phyloP scores from a whole-genome alignment of 2,113 vertebrate genomes.

The Osmerus eperlanus region DNA sequence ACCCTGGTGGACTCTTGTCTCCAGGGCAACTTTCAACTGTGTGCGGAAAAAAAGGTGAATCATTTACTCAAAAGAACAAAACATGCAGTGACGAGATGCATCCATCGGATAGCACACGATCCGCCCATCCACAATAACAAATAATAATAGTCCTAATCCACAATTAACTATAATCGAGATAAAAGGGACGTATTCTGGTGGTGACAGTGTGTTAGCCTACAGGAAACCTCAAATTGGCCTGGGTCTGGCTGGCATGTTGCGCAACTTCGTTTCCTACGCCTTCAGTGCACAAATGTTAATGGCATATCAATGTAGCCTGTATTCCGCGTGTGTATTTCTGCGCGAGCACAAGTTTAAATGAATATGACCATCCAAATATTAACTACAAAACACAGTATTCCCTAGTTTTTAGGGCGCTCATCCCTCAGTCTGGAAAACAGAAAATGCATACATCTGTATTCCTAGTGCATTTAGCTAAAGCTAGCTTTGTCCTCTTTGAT shows the following conservation, averaged over 20 bases:
- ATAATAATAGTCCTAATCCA: background rate
- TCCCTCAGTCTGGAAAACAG: too few relatives aligned
- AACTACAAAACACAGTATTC: too few relatives aligned
- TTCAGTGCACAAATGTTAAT: too few relatives aligned
- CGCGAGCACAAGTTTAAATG: too few relatives aligned
- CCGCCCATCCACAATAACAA: background rate
- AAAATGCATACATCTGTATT: conserved; percentile 39
- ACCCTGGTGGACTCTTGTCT: conserved; percentile 94
- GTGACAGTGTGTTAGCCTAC: too few relatives aligned
- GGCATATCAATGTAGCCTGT: too few relatives aligned
- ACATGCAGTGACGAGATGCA: background rate
- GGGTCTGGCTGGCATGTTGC: too few relatives aligned
- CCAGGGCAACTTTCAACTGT: conserved; percentile 95
- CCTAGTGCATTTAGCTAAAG: conserved; percentile 30
- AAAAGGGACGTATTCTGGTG: background rate
- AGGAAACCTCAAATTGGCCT: too few relatives aligned
- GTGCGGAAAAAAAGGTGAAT: conserved; percentile 55
- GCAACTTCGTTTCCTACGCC: too few relatives aligned
- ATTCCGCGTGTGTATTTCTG: too few relatives aligned
- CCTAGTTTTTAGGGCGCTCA: too few relatives aligned
- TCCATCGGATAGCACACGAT: background rate
- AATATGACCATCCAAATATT: too few relatives aligned
- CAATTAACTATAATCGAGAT: background rate
- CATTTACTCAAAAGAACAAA: conserved; percentile 39
- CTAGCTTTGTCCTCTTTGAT: conserved; percentile 41